Conservation (phyloP, 2,888 invertebrate genomes). For the Tethea ocularis region DNA sequence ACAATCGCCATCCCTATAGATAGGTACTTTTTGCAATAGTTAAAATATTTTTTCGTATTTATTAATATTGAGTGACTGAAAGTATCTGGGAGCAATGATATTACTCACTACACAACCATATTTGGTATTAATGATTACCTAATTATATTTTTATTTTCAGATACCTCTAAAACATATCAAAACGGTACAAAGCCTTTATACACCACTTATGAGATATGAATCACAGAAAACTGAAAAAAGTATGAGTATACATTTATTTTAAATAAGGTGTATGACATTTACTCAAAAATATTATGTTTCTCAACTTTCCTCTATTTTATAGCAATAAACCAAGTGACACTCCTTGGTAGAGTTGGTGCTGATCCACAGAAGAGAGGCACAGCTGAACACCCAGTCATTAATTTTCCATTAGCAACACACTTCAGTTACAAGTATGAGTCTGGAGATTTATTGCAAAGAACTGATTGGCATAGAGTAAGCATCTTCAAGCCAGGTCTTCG, state of each 20-base stretch:
- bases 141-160: slow-evolving; percentile 37
- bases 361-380: slow-evolving; percentile 94
- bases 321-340: slow-evolving; percentile 91
- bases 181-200: slow-evolving; percentile 38
- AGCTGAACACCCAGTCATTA: slow-evolving; percentile 92
- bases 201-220: slow-evolving; percentile 41
- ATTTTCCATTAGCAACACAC: slow-evolving; percentile 96
- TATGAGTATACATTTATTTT: slow-evolving; percentile 35
- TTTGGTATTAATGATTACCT: too few relatives aligned
- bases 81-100: too few relatives aligned
- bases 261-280: background rate
- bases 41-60: too few relatives aligned
- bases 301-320: slow-evolving; percentile 33
- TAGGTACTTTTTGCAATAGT: too few relatives aligned
- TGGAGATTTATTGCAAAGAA: slow-evolving; percentile 92
- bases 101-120: too few relatives aligned
- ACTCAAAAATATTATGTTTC: too few relatives aligned
- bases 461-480: slow-evolving; percentile 96
- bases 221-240: slow-evolving; percentile 71
- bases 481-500: slow-evolving; percentile 93
- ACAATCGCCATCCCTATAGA: too few relatives aligned
- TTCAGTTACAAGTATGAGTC: slow-evolving; percentile 91
- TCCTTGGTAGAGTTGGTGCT: slow-evolving; percentile 94
- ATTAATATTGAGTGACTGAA: too few relatives aligned
- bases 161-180: slow-evolving; percentile 35